Evolutionary conservation across 2,888 invertebrate genomes (phyloP), one percentile per base, ranked within the genome.

Genomic region (Brachyopa scutellaris): DNA sequence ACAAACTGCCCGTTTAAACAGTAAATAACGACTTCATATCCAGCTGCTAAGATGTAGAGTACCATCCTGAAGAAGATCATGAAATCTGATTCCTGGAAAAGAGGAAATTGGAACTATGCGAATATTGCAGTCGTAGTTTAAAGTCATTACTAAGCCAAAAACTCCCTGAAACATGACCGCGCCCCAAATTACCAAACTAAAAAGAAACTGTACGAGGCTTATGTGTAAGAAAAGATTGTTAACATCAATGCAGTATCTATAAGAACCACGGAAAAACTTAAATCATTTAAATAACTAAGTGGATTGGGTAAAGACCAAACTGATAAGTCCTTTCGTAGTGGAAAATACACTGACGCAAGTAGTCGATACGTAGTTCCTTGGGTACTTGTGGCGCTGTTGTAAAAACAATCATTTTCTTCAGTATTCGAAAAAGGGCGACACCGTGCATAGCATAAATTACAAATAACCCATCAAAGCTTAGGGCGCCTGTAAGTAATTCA

Each of bases 381-480:
- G 89, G 89, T 40, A 89, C 84, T 9, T 85, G 33, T 7, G 85
- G 31, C 0, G 88, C 86, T 0, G 89, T 89, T 17, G 88, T 85
- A 33, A 79, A 77, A 2, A 45, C 51, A 51, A 88, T 77, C 86
- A 87, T 86, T 49, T 82, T 72, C 2, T 86, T 84, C 1, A 89
- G 85, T 0, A 87, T 78, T 21, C 83, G 64, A 13, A 88, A 82
- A 2, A 89, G 79, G 0, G 87, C 88, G 33, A 88, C 86, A 7
- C 85, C 73, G 47, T 89, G 89, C 47, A 86, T 73, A 13, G 87
- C 86, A 2, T 88, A 57, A 2, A 89, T 85, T 53, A 88, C 85
- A 55, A 89, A 89, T 13, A 87, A 67, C 11, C 87, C 87, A 80
- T 89, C 89, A 36, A 89, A 89, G 76, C 87, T 85, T 1, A 87